Evolutionary conservation across 1,140 invertebrate genomes (phyloP).

Genomic region (Dendrolimus punctatus): DNA sequence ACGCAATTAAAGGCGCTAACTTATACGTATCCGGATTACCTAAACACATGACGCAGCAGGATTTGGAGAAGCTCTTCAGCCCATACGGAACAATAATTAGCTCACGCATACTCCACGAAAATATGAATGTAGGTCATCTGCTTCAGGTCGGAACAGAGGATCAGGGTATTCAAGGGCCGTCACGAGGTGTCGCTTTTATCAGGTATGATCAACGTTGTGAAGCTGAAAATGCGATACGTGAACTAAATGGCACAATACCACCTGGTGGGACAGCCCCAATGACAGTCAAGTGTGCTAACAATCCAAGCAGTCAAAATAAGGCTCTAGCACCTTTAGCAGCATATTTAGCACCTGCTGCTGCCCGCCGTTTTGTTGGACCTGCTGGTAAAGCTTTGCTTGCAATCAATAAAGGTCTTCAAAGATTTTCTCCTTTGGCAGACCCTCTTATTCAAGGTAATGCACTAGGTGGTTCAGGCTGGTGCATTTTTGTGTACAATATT

Average conservation of each 20-base stretch:
- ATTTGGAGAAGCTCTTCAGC: slow-evolving; percentile 87
- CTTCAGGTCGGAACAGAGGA: slow-evolving; percentile 61
- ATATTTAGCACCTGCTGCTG: slow-evolving; percentile 70
- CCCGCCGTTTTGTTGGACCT: slow-evolving; percentile 69
- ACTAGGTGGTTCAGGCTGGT: slow-evolving; percentile 86
- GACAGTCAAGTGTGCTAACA: slow-evolving; percentile 76
- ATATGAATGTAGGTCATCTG: slow-evolving; percentile 78
- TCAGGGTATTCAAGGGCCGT: slow-evolving; percentile 65
- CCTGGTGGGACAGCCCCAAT: slow-evolving; percentile 74
- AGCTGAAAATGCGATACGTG: slow-evolving; percentile 75
- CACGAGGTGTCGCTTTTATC: slow-evolving; percentile 75
- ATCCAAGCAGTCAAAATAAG: slow-evolving; percentile 75
- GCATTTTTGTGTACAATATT: slow-evolving; percentile 95
- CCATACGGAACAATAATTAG: slow-evolving; percentile 90
- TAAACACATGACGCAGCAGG: slow-evolving; percentile 88
- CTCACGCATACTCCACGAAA: slow-evolving; percentile 90
- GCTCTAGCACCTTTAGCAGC: slow-evolving; percentile 63
- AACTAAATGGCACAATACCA: slow-evolving; percentile 74
- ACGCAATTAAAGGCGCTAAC: slow-evolving; percentile 92
- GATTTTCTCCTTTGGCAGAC: slow-evolving; percentile 87
- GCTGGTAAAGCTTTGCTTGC: slow-evolving; percentile 84
- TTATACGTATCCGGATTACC: slow-evolving; percentile 91
- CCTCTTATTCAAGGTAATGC: slow-evolving; percentile 84
- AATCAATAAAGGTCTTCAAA: slow-evolving; percentile 91
- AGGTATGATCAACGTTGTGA: slow-evolving; percentile 75